These are phyloP conservation scores for Montipora foliosa DNA, from an alignment of 64 coral and sea anemone genomes.

Conservation along the genomic window DNA sequence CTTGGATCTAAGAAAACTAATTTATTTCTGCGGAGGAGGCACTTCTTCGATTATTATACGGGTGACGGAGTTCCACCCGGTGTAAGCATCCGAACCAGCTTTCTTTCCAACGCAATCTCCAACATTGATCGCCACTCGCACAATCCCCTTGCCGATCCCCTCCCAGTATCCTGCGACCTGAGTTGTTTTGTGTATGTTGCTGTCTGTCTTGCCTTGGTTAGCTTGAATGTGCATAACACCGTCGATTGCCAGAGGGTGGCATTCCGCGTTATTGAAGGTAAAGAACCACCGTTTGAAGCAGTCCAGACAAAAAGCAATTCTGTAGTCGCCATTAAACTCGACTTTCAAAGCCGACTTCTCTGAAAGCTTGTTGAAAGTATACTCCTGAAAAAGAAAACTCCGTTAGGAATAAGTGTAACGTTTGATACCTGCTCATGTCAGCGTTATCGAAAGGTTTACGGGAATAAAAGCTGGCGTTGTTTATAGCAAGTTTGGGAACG, in stretches of 20 bases:
- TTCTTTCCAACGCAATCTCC: not conserved
- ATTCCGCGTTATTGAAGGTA: slow-evolving; percentile 24
- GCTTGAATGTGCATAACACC: not conserved
- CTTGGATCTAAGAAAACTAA: not conserved
- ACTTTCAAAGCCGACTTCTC: slow-evolving; percentile 10
- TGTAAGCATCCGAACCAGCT: not conserved
- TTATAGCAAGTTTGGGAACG: too few relatives aligned
- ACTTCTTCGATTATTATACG: not conserved
- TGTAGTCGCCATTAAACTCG: slow-evolving; percentile 29
- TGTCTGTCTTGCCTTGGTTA: not conserved
- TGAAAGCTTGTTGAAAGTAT: not conserved
- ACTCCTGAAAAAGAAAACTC: slow-evolving; percentile 11
- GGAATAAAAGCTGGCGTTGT: too few relatives aligned
- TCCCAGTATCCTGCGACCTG: not conserved
- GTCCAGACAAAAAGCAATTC: not conserved
- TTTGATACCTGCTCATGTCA: too few relatives aligned
- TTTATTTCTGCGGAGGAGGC: not conserved
- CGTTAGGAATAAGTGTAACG: not conserved
- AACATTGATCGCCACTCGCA: not conserved
- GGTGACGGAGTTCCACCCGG: not conserved
- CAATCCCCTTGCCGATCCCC: not conserved
- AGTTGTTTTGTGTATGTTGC: not conserved
- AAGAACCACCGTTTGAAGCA: slow-evolving; percentile 47
- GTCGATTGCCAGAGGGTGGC: not conserved
- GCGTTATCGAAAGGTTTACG: too few relatives aligned